phyloP scores from a whole-genome alignment of 2,888 invertebrate genomes.

The Agriopis marginaria region DNA sequence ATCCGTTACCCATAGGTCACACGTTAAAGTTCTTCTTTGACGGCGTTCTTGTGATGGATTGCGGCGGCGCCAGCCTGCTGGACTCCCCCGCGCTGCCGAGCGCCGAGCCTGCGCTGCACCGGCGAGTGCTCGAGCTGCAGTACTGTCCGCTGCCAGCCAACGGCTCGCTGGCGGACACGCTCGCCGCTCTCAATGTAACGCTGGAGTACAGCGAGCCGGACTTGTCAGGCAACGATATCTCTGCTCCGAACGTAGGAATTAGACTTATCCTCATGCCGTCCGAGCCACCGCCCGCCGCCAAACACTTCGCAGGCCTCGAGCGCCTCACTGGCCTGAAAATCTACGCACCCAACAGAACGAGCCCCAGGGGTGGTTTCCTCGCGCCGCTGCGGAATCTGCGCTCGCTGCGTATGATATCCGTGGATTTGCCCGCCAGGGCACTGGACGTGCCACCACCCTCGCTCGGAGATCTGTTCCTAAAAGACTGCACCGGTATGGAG shows the following conservation, averaged over 20 bases:
- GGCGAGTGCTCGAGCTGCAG: neutral
- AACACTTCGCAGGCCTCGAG: neutral
- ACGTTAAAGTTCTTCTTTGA: too few relatives aligned
- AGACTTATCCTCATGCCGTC: neutral
- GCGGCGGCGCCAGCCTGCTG: neutral
- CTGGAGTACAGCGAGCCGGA: neutral
- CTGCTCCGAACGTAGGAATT: neutral
- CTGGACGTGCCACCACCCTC: neutral
- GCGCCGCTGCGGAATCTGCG: neutral
- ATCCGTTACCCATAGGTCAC: too few relatives aligned
- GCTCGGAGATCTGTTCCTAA: neutral
- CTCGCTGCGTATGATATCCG: neutral
- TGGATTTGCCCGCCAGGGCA: neutral
- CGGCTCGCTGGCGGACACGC: constrained; percentile 1
- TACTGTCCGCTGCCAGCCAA: neutral
- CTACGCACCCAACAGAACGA: neutral
- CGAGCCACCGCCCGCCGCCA: neutral
- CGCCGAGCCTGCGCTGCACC: neutral
- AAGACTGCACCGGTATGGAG: neutral
- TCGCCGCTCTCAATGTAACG: neutral
- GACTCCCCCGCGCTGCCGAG: neutral
- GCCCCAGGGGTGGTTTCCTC: neutral
- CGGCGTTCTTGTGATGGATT: neutral
- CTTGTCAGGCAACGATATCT: neutral
- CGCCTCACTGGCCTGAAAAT: neutral